Conservation (phyloP, 2,888 invertebrate genomes). For the Stenoptilia bipunctidactyla region DNA sequence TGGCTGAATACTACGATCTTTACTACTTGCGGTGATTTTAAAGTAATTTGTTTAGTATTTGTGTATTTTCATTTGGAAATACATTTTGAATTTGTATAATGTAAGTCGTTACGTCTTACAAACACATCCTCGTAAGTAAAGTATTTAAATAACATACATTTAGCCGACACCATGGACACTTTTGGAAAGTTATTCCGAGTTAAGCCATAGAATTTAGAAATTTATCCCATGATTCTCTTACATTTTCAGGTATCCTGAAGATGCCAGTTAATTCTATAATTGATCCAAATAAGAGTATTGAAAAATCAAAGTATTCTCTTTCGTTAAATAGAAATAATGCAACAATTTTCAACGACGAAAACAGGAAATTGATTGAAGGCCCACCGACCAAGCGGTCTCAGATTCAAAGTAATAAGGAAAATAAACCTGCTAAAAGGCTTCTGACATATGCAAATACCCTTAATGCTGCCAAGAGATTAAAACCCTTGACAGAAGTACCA, state of each 20-base stretch:
- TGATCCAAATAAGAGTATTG: slow-evolving; percentile 55
- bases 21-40: slow-evolving; percentile 42
- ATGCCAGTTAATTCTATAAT: slow-evolving; percentile 64
- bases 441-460: slow-evolving; percentile 47
- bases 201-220: slow-evolving; percentile 10
- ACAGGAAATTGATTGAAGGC: slow-evolving; percentile 28
- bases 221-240: neutral
- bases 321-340: slow-evolving; percentile 60
- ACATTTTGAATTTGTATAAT: slow-evolving; percentile 53
- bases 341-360: slow-evolving; percentile 43
- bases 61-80: slow-evolving; percentile 27
- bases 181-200: slow-evolving; percentile 39
- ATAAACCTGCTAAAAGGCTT: slow-evolving; percentile 50
- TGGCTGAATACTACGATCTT: slow-evolving; percentile 51
- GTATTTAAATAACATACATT: slow-evolving; percentile 18
- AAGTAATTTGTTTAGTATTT: slow-evolving; percentile 15
- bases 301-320: slow-evolving; percentile 51
- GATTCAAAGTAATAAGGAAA: slow-evolving; percentile 44
- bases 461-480: slow-evolving; percentile 53
- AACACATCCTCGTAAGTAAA: slow-evolving; percentile 49
- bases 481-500: slow-evolving; percentile 38
- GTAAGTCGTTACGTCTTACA: slow-evolving; percentile 55
- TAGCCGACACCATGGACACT: slow-evolving; percentile 45
- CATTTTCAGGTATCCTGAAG: slow-evolving; percentile 60
- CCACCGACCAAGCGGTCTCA: slow-evolving; percentile 29